phyloP scores from a whole-genome alignment of 2,888 invertebrate species.

The Clunio marinus region DNA sequence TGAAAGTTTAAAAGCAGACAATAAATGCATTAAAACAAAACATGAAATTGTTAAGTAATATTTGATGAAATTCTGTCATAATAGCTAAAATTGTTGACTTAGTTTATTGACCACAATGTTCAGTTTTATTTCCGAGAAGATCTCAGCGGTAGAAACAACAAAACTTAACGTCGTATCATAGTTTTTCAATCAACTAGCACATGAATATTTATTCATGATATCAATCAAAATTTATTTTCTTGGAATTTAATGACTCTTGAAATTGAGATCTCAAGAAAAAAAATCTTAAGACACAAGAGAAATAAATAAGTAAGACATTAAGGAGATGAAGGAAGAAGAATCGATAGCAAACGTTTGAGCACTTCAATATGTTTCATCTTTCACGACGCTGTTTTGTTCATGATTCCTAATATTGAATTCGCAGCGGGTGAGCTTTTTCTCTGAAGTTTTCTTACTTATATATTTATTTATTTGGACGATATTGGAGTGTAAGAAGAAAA shows the following conservation, averaged over 20 bases:
- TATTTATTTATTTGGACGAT: conserved; percentile 9
- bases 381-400: background rate
- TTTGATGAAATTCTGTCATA: no score
- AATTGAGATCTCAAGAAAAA: background rate
- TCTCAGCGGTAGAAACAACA: no score
- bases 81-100: no score
- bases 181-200: background rate
- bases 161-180: conserved; percentile 10
- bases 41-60: no score
- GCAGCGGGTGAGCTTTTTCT: conserved; percentile 1
- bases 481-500: no score
- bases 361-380: background rate
- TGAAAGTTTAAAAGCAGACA: no score
- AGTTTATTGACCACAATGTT: no score
- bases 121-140: no score
- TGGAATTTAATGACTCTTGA: background rate
- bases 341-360: background rate
- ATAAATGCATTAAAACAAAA: no score
- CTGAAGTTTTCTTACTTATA: background rate
- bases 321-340: background rate
- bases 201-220: background rate
- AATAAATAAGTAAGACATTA: no score
- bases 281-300: no score
- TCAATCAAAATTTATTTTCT: background rate
- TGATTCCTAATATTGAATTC: conserved; percentile 27